Evolutionary conservation across 2,888 invertebrate genomes (phyloP).

Genomic region (Synanthedon tipuliformis): DNA sequence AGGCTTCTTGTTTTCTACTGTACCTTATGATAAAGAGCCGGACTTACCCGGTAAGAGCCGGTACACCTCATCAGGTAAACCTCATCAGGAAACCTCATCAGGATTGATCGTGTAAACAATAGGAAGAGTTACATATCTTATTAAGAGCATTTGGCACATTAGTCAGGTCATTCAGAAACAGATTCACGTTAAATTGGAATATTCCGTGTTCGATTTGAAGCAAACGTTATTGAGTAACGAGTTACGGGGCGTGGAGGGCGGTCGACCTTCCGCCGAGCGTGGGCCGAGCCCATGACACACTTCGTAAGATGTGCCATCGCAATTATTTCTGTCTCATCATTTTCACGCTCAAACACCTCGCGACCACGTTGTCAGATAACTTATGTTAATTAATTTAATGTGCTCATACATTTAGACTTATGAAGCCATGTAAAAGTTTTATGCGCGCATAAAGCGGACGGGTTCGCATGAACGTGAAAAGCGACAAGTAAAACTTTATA

Average conservation of each 20-base stretch:
- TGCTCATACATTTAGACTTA: background rate
- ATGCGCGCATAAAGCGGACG: background rate
- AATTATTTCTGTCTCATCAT: conserved; percentile 55
- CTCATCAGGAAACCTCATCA: no score
- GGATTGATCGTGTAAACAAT: no score
- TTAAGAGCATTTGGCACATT: background rate
- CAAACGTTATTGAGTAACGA: conserved; percentile 31
- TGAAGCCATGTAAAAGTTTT: background rate
- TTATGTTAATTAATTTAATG: background rate
- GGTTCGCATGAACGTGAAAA: no score
- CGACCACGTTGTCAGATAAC: background rate
- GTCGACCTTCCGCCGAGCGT: conserved; percentile 57
- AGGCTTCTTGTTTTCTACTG: no score
- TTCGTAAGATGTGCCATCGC: conserved; percentile 46
- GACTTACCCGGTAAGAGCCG: no score
- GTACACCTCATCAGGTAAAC: no score
- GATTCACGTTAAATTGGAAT: background rate
- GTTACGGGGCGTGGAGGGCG: conserved; percentile 32
- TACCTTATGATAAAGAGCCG: no score
- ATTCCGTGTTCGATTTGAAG: conserved; percentile 15
- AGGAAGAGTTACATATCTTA: no score
- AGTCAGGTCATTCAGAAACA: background rate
- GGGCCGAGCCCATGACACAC: conserved; percentile 67
- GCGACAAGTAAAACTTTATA: no score
- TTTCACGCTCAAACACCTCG: conserved; percentile 18